Conservation (phyloP, 2,888 invertebrate genomes). For the Stenolophus ochropezus region DNA sequence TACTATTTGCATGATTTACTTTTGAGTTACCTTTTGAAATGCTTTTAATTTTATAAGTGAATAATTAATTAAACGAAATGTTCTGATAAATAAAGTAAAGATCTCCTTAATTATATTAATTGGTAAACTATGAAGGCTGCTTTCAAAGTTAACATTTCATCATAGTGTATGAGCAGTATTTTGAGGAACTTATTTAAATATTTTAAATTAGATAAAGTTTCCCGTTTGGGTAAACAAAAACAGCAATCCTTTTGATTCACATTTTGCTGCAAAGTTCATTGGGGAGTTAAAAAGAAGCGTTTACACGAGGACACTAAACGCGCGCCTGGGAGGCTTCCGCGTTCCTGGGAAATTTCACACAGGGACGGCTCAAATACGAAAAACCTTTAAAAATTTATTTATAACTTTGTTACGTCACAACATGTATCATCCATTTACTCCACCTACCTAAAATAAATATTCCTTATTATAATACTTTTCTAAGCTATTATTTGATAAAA, state of each 20-base stretch:
- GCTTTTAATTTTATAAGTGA: background rate
- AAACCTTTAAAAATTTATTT: background rate
- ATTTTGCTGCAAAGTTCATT: constrained; percentile 24
- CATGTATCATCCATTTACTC: too few species aligned
- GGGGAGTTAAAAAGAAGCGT: constrained; percentile 45
- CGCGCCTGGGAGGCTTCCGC: constrained; percentile 1
- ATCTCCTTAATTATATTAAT: background rate
- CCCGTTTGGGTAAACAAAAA: constrained; percentile 41
- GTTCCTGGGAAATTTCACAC: background rate
- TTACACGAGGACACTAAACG: constrained; percentile 33
- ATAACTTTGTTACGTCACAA: too few species aligned
- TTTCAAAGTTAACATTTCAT: background rate
- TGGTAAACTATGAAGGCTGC: background rate
- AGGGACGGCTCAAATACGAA: background rate
- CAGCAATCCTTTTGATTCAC: constrained; percentile 46
- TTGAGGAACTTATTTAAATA: constrained; percentile 36
- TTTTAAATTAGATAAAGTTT: constrained; percentile 45
- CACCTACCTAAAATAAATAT: too few species aligned
- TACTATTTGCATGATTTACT: background rate
- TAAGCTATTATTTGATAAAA: too few species aligned
- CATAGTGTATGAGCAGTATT: background rate
- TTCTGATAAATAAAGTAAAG: background rate
- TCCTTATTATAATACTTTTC: too few species aligned
- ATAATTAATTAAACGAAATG: background rate
- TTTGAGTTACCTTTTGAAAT: background rate